These are phyloP conservation scores for Diarsia rubi DNA, from an alignment of 2,888 invertebrate species.

Conservation along the genomic window DNA sequence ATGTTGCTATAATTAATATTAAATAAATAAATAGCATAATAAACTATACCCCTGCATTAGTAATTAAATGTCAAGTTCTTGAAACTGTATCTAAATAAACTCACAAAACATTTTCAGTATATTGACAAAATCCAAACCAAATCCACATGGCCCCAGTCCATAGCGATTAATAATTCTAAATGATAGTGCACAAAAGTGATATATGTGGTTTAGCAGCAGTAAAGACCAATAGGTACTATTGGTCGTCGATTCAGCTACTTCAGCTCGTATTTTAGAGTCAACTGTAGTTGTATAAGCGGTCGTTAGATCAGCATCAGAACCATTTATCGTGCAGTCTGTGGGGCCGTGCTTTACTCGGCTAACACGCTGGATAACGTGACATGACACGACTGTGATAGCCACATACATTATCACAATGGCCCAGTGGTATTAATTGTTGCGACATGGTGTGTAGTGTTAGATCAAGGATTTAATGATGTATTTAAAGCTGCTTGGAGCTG, in stretches of 20 bases:
- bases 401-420: conserved; percentile 63
- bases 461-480: conserved; percentile 15
- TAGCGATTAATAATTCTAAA: conserved; percentile 51
- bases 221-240: conserved; percentile 65
- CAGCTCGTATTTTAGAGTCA: conserved; percentile 78
- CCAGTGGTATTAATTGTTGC: conserved; percentile 24
- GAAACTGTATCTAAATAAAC: neutral
- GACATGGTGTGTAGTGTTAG: conserved; percentile 25
- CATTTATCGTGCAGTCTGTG: conserved; percentile 77
- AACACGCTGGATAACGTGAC: conserved; percentile 79
- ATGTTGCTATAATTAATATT: no score
- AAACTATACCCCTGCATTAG: no score
- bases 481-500: conserved; percentile 1
- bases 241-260: conserved; percentile 70
- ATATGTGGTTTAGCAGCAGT: conserved; percentile 64
- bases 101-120: neutral
- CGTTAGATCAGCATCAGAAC: conserved; percentile 74
- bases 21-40: no score
- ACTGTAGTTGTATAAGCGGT: conserved; percentile 77
- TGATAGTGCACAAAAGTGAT: conserved; percentile 65
- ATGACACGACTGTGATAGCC: conserved; percentile 73
- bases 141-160: neutral
- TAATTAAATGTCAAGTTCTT: neutral
- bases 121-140: conserved; percentile 3
- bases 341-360: conserved; percentile 76